Evolutionary conservation across 2,797 vertebrate species (phyloP).

Genomic region (Melanotaenia pygmaea): DNA sequence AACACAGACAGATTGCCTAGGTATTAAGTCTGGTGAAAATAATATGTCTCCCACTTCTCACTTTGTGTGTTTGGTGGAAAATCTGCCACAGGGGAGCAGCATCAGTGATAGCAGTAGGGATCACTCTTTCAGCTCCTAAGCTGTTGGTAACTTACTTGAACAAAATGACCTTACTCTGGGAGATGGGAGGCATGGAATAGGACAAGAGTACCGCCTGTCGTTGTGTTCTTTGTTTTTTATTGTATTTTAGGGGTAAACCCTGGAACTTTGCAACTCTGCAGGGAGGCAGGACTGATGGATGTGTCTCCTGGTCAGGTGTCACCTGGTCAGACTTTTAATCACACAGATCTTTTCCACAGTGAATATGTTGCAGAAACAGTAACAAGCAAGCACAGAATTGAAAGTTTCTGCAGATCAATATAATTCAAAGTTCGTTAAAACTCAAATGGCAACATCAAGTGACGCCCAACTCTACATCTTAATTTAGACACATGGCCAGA

Average conservation of each 20-base stretch:
- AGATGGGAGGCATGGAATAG: constrained; percentile 16
- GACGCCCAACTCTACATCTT: constrained; percentile 42
- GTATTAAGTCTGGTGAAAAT: constrained; percentile 69
- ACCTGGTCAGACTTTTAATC: constrained; percentile 2
- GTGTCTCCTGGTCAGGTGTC: constrained; percentile 12
- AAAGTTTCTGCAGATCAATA: constrained; percentile 39
- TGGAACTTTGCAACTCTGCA: neutral
- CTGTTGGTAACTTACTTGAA: constrained; percentile 43
- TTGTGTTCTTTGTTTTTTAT: neutral
- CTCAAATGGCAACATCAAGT: constrained; percentile 45
- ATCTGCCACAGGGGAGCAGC: constrained; percentile 60
- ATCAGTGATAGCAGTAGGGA: constrained; percentile 61
- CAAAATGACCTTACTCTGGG: constrained; percentile 41
- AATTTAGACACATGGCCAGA: constrained; percentile 57
- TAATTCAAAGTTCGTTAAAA: constrained; percentile 55
- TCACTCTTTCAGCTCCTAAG: constrained; percentile 65
- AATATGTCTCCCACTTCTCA: constrained; percentile 60
- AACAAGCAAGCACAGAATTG: constrained; percentile 25
- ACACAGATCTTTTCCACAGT: constrained; percentile 1
- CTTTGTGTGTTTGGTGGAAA: constrained; percentile 51
- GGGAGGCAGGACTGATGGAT: no score
- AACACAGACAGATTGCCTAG: constrained; percentile 70
- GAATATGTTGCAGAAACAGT: constrained; percentile 26
- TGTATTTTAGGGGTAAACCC: neutral
- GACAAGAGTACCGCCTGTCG: constrained; percentile 17